phyloP scores from a whole-genome alignment of 2,888 invertebrate species.

The Tinea trinotella region DNA sequence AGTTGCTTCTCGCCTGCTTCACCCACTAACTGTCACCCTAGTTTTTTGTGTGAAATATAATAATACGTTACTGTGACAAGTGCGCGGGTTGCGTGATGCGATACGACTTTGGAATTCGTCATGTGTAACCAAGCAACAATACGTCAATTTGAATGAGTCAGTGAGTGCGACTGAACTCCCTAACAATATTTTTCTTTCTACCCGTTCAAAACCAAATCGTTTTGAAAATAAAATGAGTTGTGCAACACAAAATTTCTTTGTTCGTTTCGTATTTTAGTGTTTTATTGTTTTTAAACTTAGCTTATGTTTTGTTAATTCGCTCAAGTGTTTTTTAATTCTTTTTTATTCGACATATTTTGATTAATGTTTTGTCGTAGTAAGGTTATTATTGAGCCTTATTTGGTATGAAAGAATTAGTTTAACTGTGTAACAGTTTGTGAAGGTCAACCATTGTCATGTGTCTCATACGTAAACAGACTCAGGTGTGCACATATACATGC shows the following conservation, averaged over 20 bases:
- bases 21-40: conserved; percentile 25
- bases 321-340: not conserved
- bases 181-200: conserved; percentile 11
- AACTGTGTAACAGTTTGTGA: not conserved
- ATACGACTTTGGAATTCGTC: conserved; percentile 1
- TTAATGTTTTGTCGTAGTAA: not conserved
- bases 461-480: conserved; percentile 12
- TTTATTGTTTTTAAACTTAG: not conserved
- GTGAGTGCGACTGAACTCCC: not conserved
- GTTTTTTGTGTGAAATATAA: conserved; percentile 32
- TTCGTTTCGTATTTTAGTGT: not conserved
- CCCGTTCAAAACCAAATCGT: not conserved
- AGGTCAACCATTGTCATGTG: conserved; percentile 12
- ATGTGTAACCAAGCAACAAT: conserved; percentile 16
- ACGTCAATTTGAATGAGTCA: conserved; percentile 8
- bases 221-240: not conserved
- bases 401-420: not conserved
- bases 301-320: not conserved
- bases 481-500: conserved; percentile 1
- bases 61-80: conserved; percentile 25
- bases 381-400: not conserved
- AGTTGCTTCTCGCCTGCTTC: conserved; percentile 27
- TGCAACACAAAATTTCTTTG: not conserved
- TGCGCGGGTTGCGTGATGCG: conserved; percentile 30
- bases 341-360: not conserved